Base-by-base conservation (phyloP, 2,797 vertebrate species). In the Morus bassanus region DNA sequence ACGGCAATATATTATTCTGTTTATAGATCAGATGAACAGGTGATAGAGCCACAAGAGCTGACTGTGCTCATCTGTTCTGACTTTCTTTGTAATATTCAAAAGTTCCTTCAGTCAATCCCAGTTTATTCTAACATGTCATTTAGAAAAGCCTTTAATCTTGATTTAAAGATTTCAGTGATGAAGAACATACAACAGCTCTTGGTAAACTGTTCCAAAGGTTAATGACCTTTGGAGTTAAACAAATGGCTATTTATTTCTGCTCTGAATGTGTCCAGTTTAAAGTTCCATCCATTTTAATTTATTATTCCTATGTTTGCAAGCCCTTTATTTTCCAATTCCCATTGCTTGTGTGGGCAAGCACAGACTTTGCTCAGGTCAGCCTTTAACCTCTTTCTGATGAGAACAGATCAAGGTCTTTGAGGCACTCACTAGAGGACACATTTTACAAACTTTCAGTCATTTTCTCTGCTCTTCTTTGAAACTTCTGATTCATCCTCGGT, bases 201-300 rank as follows among this genome's bases (percentile, higher is more conserved):
- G 60, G 72, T 95, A 96, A 96, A 97, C 61, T 76, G 91, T 88
- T 96, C 92, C 93, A 93, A 96, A 97, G 95, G 94, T 95, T 87
- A 93, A 83, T 41, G 63, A 91, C 80, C 96, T 97, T 95, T 95
- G 95, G 85, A 94, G 69, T 92, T 93, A 95, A 95, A 95, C 89
- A 96, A 91, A 92, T 81, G 90, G 45, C 37, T 97, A 80, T 88
- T 96, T 95, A 75, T 93, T 97, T 96, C 88, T 95, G 28, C 76
- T 73, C 69, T 79, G 73, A 94, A 92, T 91, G 51, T 83, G 46
- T 92, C 85, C 69, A 91, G 89, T 86, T 96, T 96, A 89, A 96
- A 96, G 91, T 96, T 93, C 85, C 82, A 88, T 83, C 73, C 59
- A 63, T 95, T 96, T 94, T 90, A 91, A 94, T 81, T 77, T 86